Percentiles rank a stretch among this genome's conserved stretches.
phyloP scores from a whole-genome alignment of 2,113 vertebrate genomes.

The Halichoerus grypus region DNA sequence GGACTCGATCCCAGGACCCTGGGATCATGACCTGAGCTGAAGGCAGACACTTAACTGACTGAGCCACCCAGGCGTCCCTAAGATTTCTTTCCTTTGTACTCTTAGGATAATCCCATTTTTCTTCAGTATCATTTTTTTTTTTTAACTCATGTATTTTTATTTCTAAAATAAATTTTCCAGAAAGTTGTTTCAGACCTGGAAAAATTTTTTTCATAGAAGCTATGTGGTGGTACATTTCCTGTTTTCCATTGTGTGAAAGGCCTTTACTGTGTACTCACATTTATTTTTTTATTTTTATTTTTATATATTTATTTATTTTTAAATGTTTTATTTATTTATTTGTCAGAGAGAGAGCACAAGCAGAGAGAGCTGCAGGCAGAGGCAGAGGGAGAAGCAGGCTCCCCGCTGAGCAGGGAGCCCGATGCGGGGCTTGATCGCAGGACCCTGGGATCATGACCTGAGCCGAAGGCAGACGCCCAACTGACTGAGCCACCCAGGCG shows the following conservation, averaged over 20 bases:
- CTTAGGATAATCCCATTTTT: not conserved
- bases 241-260: not conserved
- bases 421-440: too few species aligned
- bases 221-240: not conserved
- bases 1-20: too few species aligned
- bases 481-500: too few species aligned
- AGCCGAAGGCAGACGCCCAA: too few species aligned
- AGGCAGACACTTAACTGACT: too few species aligned
- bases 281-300: not conserved
- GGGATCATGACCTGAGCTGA: too few species aligned
- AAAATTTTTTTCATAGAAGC: not conserved
- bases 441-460: too few species aligned
- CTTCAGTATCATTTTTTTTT: not conserved
- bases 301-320: too few species aligned
- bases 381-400: too few species aligned
- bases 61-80: not conserved
- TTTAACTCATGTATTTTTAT: not conserved
- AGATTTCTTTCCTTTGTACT: not conserved
- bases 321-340: not conserved
- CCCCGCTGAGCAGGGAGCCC: too few species aligned
- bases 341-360: not conserved
- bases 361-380: too few species aligned
- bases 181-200: constrained; percentile 33
- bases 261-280: not conserved
- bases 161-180: constrained; percentile 42